Conservation (phyloP, 2,113 vertebrate genomes). For the Rhinogobius similis region DNA sequence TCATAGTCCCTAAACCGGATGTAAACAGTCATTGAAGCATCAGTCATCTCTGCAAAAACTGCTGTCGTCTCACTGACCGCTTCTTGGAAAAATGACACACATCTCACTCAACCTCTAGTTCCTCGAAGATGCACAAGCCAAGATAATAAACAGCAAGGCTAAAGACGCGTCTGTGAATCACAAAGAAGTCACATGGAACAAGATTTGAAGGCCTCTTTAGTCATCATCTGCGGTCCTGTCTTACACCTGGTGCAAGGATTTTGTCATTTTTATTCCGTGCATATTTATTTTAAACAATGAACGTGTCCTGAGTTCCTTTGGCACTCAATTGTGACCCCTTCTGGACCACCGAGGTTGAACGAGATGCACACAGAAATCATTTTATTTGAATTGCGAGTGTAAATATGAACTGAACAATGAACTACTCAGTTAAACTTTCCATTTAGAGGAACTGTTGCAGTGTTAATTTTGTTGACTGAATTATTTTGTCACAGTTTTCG, state of each 20-base stretch:
- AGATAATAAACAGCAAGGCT: not conserved
- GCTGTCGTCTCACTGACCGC: conserved; percentile 27
- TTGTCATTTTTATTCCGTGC: not conserved
- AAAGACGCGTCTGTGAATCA: not conserved
- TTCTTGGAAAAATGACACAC: conserved; percentile 19
- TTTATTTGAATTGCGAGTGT: too few species aligned
- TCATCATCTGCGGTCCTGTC: not conserved
- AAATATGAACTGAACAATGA: too few species aligned
- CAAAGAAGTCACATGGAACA: not conserved
- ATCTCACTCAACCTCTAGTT: conserved; percentile 9
- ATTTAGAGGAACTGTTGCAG: too few species aligned
- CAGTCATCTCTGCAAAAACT: conserved; percentile 11
- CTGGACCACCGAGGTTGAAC: too few species aligned
- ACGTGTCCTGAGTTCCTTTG: not conserved
- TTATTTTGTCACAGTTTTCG: too few species aligned
- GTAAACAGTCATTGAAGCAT: conserved; percentile 42
- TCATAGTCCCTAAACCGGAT: conserved; percentile 40
- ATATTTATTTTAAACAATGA: not conserved
- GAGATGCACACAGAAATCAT: too few species aligned
- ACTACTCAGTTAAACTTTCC: too few species aligned
- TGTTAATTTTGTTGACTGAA: too few species aligned
- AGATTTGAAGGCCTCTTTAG: not conserved
- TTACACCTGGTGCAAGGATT: not conserved
- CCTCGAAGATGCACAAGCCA: conserved; percentile 3
- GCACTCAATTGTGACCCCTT: too few species aligned